phyloP scores from a whole-genome alignment of 2,113 vertebrate species.

The Erpornis zantholeuca region DNA sequence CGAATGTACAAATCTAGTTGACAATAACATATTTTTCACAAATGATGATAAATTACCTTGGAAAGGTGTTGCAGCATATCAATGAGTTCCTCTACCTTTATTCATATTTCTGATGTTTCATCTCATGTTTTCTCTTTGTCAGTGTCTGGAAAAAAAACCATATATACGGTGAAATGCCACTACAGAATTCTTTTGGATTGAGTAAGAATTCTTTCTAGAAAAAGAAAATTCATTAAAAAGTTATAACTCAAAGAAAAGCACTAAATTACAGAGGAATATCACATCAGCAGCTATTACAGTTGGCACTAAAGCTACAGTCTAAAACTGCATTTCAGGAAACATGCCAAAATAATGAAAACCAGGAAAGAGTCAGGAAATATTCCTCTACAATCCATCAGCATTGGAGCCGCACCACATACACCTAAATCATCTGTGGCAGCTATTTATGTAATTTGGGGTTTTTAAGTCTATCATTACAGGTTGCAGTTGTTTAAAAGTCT shows the following conservation, averaged over 20 bases:
- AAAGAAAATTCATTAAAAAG: not conserved
- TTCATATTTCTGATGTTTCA: not conserved
- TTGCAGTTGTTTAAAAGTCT: not conserved
- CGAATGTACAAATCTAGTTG: not conserved
- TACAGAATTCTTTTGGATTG: not conserved
- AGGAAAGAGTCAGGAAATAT: not conserved
- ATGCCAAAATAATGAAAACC: not conserved
- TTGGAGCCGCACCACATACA: not conserved
- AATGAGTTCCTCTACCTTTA: not conserved
- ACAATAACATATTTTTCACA: not conserved
- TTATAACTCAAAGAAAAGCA: not conserved
- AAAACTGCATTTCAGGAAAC: not conserved
- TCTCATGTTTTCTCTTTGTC: not conserved
- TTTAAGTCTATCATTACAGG: not conserved
- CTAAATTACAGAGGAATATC: not conserved
- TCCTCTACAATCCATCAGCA: not conserved
- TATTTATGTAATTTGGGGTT: not conserved
- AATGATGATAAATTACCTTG: not conserved
- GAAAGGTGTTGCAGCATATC: not conserved
- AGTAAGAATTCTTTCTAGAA: not conserved
- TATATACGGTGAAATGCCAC: not conserved
- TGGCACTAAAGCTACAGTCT: not conserved
- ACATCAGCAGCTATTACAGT: not conserved
- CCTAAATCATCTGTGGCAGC: not conserved
- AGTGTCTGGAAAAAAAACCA: not conserved